A percentile compares a stretch with the other conserved stretches of the same genome.
These are phyloP conservation scores for Seira ritae DNA, from an alignment of 2,888 invertebrate genomes.

Conservation along the genomic window DNA sequence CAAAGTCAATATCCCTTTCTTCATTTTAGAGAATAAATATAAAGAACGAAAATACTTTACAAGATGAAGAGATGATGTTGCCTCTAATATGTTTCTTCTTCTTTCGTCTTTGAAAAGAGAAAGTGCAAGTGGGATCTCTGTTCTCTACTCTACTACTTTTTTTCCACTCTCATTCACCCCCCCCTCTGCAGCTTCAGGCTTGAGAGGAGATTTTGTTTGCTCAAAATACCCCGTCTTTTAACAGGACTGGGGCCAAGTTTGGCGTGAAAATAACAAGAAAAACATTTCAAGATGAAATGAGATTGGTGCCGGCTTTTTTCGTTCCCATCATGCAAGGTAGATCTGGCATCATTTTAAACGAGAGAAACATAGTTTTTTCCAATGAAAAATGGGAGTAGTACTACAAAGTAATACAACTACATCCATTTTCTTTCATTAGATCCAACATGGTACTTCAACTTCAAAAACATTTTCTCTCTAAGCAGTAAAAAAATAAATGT, in stretches of 20 bases:
- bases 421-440: not conserved
- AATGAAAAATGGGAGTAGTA: too few relatives aligned
- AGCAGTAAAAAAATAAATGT: constrained; percentile 7
- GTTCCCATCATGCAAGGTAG: not conserved
- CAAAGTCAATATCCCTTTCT: not conserved
- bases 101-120: constrained; percentile 20
- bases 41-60: not conserved
- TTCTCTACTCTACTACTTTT: not conserved
- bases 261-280: constrained; percentile 62
- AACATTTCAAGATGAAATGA: constrained; percentile 62
- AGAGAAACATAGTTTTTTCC: constrained; percentile 22
- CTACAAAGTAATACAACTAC: too few relatives aligned
- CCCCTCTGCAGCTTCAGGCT: not conserved
- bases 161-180: too few relatives aligned
- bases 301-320: constrained; percentile 57
- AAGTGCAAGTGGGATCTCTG: constrained; percentile 56
- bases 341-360: constrained; percentile 21
- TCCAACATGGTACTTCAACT: not conserved
- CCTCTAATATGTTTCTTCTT: too few relatives aligned
- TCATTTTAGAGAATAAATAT: not conserved
- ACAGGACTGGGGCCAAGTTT: constrained; percentile 31
- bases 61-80: too few relatives aligned
- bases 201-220: constrained; percentile 52
- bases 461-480: not conserved
- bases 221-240: constrained; percentile 42